phyloP scores from a whole-genome alignment of 2,888 invertebrate genomes.

The Zootermopsis nevadensis region DNA sequence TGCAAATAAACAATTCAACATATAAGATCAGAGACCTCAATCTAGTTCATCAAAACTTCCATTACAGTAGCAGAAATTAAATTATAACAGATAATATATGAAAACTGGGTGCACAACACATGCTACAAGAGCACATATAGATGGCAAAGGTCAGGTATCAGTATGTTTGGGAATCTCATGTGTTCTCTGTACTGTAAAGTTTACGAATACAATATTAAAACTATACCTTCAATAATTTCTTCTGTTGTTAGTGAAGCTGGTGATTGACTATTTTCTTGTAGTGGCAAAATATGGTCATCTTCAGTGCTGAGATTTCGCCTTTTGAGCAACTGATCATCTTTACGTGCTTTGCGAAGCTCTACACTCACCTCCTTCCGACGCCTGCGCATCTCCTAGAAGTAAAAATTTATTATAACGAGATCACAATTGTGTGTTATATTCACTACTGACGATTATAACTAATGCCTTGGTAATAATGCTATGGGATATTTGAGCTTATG shows the following conservation, averaged over 20 bases:
- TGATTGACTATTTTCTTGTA: conserved; percentile 65
- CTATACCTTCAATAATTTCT: conserved; percentile 77
- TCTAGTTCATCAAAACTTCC: not conserved
- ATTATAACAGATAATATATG: not conserved
- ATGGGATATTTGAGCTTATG: too few species aligned
- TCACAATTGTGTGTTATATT: too few species aligned
- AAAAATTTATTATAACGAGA: conserved; percentile 43
- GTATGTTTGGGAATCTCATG: too few species aligned
- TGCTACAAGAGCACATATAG: too few species aligned
- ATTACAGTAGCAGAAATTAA: not conserved
- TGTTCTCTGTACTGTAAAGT: not conserved
- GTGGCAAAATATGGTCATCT: conserved; percentile 65
- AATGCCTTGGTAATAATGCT: too few species aligned
- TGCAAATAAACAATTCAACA: not conserved
- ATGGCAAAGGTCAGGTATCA: too few species aligned
- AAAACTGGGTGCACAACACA: not conserved
- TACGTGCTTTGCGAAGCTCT: conserved; percentile 90
- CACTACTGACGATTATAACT: too few species aligned
- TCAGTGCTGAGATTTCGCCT: conserved; percentile 80
- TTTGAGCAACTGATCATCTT: conserved; percentile 94
- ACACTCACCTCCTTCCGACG: conserved; percentile 90
- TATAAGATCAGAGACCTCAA: not conserved
- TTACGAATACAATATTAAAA: not conserved
- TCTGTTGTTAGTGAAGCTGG: conserved; percentile 70
- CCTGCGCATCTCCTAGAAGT: conserved; percentile 82